These are phyloP conservation scores for Priapulus caudatus DNA, from an alignment of 2,888 invertebrate species.

Conservation along the genomic window DNA sequence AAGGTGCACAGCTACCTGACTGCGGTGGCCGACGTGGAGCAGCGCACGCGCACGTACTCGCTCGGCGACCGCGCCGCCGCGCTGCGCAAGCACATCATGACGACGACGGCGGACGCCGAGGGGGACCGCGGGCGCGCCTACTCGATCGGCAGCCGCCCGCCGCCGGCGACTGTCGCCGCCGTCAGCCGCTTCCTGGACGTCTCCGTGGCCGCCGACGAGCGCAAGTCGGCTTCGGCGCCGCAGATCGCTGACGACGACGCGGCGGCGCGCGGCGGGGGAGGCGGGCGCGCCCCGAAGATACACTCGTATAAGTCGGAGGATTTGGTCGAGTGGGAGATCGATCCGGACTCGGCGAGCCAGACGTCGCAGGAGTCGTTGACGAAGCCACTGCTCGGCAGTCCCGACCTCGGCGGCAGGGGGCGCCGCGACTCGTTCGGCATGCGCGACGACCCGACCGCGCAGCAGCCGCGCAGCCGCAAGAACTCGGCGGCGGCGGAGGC, in stretches of 20 bases:
- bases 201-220: not conserved
- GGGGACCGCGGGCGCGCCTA: not conserved
- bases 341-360: too few species aligned
- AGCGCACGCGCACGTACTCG: not conserved
- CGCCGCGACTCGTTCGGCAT: too few species aligned
- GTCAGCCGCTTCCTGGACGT: not conserved
- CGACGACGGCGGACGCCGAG: not conserved
- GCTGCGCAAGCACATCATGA: not conserved
- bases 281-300: not conserved
- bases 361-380: too few species aligned
- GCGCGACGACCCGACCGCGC: too few species aligned
- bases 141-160: not conserved
- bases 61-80: not conserved
- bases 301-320: not conserved
- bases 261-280: not conserved
- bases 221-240: not conserved
- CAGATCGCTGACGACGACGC: not conserved
- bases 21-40: not conserved
- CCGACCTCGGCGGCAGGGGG: too few species aligned
- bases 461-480: too few species aligned
- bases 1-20: slow-evolving; percentile 1
- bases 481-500: too few species aligned
- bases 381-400: too few species aligned
- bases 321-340: not conserved
- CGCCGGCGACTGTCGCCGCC: not conserved